Evolutionary conservation across 2,113 vertebrate genomes (phyloP).

Genomic region (Takifugu bimaculatus): DNA sequence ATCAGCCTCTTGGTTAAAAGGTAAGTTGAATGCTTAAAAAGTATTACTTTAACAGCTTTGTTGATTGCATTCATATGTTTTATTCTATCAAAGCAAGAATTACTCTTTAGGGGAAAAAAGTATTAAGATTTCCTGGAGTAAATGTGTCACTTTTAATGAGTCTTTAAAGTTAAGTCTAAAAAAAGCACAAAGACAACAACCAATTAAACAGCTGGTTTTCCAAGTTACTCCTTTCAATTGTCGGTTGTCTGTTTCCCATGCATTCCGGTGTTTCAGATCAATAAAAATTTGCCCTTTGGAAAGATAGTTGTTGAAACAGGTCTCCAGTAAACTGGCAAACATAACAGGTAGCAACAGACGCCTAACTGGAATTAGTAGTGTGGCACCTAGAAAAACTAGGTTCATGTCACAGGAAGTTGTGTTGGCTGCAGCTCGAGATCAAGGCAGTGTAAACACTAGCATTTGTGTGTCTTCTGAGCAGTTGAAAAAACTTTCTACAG

Average conservation of each 20-base stretch:
- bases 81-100: neutral
- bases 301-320: too few relatives aligned
- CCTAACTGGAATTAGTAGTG: too few relatives aligned
- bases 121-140: neutral
- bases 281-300: too few relatives aligned
- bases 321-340: too few relatives aligned
- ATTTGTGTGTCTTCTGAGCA: too few relatives aligned
- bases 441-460: too few relatives aligned
- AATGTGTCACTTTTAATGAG: neutral
- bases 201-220: neutral
- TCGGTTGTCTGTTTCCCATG: neutral
- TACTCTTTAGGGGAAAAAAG: neutral
- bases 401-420: too few relatives aligned
- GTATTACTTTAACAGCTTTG: neutral
- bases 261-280: too few relatives aligned
- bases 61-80: neutral
- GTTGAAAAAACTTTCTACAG: too few relatives aligned
- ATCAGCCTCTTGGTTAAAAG: constrained; percentile 67
- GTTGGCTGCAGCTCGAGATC: too few relatives aligned
- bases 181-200: neutral
- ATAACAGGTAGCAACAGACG: too few relatives aligned
- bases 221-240: neutral
- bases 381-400: too few relatives aligned
- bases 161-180: neutral
- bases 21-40: constrained; percentile 52